A percentile compares a stretch with the other conserved stretches of the same genome.
These are phyloP conservation scores for Saguinus midas DNA, from an alignment of 2,113 vertebrate genomes.

Conservation along the genomic window DNA sequence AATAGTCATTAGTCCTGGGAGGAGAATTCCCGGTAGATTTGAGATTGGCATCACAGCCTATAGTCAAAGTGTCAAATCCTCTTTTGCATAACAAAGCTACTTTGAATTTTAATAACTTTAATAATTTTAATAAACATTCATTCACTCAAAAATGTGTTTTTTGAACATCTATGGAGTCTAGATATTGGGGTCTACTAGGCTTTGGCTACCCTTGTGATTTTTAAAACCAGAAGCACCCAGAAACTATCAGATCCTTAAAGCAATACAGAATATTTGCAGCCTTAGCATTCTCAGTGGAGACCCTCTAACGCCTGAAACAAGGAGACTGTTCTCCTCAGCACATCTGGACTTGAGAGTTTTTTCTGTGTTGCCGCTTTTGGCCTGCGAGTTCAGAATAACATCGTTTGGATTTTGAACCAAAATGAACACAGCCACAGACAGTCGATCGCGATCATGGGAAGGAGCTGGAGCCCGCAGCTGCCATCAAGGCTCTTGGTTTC, in stretches of 20 bases:
- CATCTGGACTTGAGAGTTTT: background rate
- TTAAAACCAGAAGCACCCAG: background rate
- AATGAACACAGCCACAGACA: background rate
- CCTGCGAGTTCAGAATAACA: background rate
- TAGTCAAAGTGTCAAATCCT: background rate
- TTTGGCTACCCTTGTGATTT: background rate
- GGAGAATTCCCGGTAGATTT: background rate
- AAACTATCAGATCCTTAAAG: background rate
- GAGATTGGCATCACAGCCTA: background rate
- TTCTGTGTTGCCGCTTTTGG: background rate
- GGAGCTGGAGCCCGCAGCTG: background rate
- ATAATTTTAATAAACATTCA: background rate
- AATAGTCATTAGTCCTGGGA: background rate
- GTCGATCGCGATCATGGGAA: background rate
- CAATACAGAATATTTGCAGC: background rate
- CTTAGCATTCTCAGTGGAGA: background rate
- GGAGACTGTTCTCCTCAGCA: background rate
- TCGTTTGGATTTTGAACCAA: background rate
- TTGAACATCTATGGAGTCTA: background rate
- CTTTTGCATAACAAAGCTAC: background rate
- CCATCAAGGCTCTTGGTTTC: background rate
- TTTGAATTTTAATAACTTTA: background rate
- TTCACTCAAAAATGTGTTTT: background rate
- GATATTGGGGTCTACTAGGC: background rate
- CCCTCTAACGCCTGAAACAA: background rate